Percentiles rank a stretch among this genome's conserved stretches.
These are phyloP conservation scores for Sebastes variabilis DNA, from an alignment of 2,797 vertebrate species.

Conservation along the genomic window DNA sequence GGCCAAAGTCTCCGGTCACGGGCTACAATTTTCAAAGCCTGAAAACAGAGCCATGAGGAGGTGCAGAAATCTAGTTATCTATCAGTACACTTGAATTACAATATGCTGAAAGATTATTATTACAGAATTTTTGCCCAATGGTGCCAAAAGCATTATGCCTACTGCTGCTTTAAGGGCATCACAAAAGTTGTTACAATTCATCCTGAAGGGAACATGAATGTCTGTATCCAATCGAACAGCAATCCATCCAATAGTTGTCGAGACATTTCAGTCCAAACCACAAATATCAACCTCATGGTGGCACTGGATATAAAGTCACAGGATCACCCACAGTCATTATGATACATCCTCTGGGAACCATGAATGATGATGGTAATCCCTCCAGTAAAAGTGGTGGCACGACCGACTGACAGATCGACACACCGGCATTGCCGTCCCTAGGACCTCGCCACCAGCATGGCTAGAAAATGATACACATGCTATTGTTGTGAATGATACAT, in stretches of 20 bases:
- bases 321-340: background rate
- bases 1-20: no score
- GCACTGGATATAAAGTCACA: background rate
- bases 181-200: background rate
- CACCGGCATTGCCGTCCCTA: background rate
- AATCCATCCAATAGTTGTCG: no score
- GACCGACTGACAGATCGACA: background rate
- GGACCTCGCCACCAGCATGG: rapidly evolving
- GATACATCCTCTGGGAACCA: background rate
- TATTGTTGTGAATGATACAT: background rate
- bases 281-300: background rate
- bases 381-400: background rate
- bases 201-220: no score
- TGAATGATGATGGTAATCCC: background rate
- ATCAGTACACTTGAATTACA: no score
- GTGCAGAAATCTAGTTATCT: no score
- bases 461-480: background rate
- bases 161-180: background rate
- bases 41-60: no score
- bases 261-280: no score
- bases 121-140: no score
- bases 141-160: no score
- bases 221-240: no score
- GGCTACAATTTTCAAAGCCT: no score
- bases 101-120: no score